These are phyloP conservation scores for Apamea sordens DNA, from an alignment of 2,888 invertebrate genomes.

Conservation along the genomic window DNA sequence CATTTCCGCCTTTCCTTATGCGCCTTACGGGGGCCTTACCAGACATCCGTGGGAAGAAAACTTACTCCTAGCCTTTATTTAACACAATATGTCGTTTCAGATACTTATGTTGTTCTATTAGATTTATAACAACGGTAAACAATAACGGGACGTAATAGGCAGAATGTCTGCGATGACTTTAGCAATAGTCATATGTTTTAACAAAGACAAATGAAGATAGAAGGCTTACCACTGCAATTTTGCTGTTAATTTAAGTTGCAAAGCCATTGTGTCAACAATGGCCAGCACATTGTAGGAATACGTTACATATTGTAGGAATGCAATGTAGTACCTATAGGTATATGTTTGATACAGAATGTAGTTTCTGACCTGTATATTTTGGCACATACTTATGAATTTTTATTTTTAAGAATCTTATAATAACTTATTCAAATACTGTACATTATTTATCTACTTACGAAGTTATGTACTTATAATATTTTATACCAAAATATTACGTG, in stretches of 20 bases:
- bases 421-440: not conserved
- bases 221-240: slow-evolving; percentile 4
- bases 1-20: slow-evolving; percentile 12
- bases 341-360: not conserved
- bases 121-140: slow-evolving; percentile 30
- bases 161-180: slow-evolving; percentile 22
- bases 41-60: slow-evolving; percentile 25
- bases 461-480: not conserved
- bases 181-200: slow-evolving; percentile 21
- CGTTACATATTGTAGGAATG: not conserved
- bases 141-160: slow-evolving; percentile 25
- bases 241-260: slow-evolving; percentile 10
- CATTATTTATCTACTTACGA: not conserved
- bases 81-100: slow-evolving; percentile 34
- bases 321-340: not conserved
- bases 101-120: slow-evolving; percentile 17
- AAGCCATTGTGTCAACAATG: too few species aligned
- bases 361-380: not conserved
- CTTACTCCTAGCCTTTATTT: slow-evolving; percentile 1
- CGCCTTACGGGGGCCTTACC: not conserved
- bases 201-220: slow-evolving; percentile 32
- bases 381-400: not conserved
- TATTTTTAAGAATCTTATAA: not conserved
- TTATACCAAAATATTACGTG: not conserved
- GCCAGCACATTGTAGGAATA: too few species aligned